Conservation (phyloP, 2,797 vertebrate species). For the Gallinago nigripennis region DNA sequence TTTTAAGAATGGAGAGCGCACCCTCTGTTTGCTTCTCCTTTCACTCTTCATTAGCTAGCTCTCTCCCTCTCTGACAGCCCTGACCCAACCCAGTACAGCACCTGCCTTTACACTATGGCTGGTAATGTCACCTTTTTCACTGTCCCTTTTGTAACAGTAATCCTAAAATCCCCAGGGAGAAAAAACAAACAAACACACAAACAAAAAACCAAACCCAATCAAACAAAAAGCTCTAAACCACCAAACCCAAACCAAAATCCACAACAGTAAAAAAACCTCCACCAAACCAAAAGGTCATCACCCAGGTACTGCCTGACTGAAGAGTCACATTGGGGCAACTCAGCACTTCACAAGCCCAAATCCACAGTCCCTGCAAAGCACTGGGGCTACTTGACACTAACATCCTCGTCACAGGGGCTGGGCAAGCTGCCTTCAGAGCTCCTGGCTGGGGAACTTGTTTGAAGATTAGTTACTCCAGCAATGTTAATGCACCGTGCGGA, state of each 20-base stretch:
- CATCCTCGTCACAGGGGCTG: neutral
- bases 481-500: neutral
- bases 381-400: neutral
- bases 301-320: neutral
- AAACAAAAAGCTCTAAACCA: neutral
- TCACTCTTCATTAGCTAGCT: neutral
- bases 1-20: neutral
- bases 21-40: neutral
- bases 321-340: neutral
- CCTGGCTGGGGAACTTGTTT: neutral
- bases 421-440: neutral
- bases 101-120: accelerated
- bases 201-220: neutral
- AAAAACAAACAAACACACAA: neutral
- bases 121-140: neutral
- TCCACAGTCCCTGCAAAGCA: neutral
- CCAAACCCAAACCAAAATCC: neutral
- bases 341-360: neutral
- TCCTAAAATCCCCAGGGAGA: neutral
- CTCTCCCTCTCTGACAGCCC: neutral
- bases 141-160: neutral
- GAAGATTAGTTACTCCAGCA: neutral
- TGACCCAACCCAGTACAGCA: neutral
- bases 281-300: neutral
- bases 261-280: too few species aligned